Percentiles rank a stretch among this genome's conserved stretches.
These are phyloP conservation scores for Autographa pulchrina DNA, from an alignment of 2,888 invertebrate genomes.

Conservation along the genomic window DNA sequence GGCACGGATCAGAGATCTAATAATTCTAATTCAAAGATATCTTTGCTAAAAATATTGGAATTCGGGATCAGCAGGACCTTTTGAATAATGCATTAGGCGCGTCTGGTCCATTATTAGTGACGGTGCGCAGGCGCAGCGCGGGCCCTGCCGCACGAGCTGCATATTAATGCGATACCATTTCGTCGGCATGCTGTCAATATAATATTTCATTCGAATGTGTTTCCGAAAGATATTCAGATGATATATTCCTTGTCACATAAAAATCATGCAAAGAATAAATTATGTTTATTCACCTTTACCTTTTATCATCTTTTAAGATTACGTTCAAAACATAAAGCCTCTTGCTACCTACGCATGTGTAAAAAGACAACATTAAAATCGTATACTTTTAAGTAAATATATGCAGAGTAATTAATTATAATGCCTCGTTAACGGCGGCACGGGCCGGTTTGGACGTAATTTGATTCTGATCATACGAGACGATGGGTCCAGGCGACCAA, in stretches of 20 bases:
- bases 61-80: conserved; percentile 75
- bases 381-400: conserved; percentile 33
- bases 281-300: conserved; percentile 28
- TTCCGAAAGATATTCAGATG: conserved; percentile 74
- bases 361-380: conserved; percentile 43
- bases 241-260: conserved; percentile 67
- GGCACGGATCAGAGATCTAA: conserved; percentile 42
- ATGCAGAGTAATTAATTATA: conserved; percentile 67
- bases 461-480: conserved; percentile 64
- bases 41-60: conserved; percentile 74
- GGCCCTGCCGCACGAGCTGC: conserved; percentile 83
- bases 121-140: conserved; percentile 75
- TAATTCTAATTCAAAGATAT: conserved; percentile 39
- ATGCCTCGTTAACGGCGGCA: conserved; percentile 81
- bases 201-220: conserved; percentile 75
- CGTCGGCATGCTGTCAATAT: conserved; percentile 73
- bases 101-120: conserved; percentile 81
- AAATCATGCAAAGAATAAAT: conserved; percentile 57
- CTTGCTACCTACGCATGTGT: conserved; percentile 18
- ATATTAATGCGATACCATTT: conserved; percentile 82
- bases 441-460: conserved; percentile 76
- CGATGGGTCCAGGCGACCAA: conserved; percentile 46
- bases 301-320: conserved; percentile 29
- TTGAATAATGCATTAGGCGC: conserved; percentile 84
- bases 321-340: conserved; percentile 2